Base-by-base conservation (phyloP, 1,140 invertebrate species). In the Drosophila saltans region DNA sequence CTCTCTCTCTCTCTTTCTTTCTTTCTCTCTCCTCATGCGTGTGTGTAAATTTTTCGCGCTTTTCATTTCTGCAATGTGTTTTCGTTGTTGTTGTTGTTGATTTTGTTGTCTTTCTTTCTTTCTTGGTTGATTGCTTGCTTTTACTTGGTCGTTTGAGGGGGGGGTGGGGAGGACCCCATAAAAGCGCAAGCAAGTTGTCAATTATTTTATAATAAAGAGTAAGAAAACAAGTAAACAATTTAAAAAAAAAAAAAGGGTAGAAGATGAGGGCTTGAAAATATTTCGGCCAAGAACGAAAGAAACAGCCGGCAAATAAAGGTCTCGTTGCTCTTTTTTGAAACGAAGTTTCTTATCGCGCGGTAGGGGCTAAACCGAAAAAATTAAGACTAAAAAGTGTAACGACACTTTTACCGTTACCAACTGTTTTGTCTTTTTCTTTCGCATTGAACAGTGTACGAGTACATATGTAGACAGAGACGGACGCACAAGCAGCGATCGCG, bases 201-300 rank as follows among this genome's bases (percentile, higher is more conserved):
- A 85, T 85, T 85, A 88, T 79, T 85, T 85, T 85, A 88, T 79
- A 85, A 88, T 76, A 73, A 85, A 69, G 66, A 26, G 7, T 39
- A 40, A 36, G 7, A 48, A 48, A 41, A 30, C 36, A 10, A 21
- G 16, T 11, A 5, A 28, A 45, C 21, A 2, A 40, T 16, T 16
- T 16, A 28, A 45, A 9, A 21, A n/a, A 10, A 5, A 40, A 48
- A 33, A 2, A 26, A 10, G 57, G 45, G 55, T 39, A 56, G 55
- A 56, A 45, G 57, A 73, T 55, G 48, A 56, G 70, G 52, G 64
- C 52, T 33, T 9, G 64, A 62, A 75, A 79, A 66, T 77, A 78
- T 85, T 78, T 76, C 68, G 79, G 82, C 79, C 72, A 86, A 85
- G 79, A 85, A 88, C 83, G 71, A 76, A 74, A 78, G 67, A 75